Base-by-base conservation (phyloP, 1,140 invertebrate species). In the Hirudo medicinalis region DNA sequence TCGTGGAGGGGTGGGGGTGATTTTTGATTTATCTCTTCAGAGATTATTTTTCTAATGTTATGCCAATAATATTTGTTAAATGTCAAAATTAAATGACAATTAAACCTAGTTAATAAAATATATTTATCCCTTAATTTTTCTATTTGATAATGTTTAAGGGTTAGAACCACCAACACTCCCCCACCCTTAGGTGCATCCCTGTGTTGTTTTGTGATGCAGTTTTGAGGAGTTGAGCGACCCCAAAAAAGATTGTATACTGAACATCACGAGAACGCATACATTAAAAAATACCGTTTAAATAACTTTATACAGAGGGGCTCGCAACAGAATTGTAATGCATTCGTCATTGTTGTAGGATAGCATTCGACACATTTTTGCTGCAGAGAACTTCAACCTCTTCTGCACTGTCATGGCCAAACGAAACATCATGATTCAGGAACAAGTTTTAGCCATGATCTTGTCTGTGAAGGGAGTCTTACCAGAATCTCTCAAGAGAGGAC, bases 381-480 rank as follows among this genome's bases (percentile, higher is more conserved):
- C 74, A 22, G 70, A 57, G 15, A 69, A 73, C 54, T 73, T 73
- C 66, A 72, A 73, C 29, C 27, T 73, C 13, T 75, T 75, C 55
- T 68, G 43, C 17, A 40, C 22, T 20, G n/a, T 73, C 57, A 75
- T 75, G 74, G 70, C 72, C 32, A 73, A 67, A 55, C 60, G 69
- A 32, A 75, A 75, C 57, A 73, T 73, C 40, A 43, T 71, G 69
- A 54, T 75, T 20, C 74, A 75, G 63, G 72, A 75, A 49, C 74
- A 75, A 69, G 74, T 75, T 3, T n/a, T 70, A 20, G 43, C 67
- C 27, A 69, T 71, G 72, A 25, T 57, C 9, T 49, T 70, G 29
- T 36, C 69, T 49, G 49, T 49, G 0, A 70, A 36, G n/a, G 69
- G 69, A 25, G 29, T 70, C n/a, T 25, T 70, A 15, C 69, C 69